phyloP scores from a whole-genome alignment of 2,113 vertebrate species.

The Pelecanus crispus region DNA sequence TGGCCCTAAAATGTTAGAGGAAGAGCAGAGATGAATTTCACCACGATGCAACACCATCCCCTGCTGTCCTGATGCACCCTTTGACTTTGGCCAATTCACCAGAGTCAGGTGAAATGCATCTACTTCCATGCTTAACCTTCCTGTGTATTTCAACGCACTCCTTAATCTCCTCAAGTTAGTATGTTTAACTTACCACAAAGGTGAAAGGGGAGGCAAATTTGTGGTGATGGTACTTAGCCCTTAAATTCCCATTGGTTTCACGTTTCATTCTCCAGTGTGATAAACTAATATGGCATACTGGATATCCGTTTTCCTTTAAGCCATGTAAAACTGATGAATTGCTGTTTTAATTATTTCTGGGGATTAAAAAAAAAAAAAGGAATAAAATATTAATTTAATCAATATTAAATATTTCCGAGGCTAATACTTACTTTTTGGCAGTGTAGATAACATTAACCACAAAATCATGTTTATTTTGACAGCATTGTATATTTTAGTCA shows the following conservation, averaged over 20 bases:
- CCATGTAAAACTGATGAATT: background rate
- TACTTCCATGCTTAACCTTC: background rate
- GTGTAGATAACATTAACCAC: background rate
- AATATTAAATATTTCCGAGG: background rate
- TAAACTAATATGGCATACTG: background rate
- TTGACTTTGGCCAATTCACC: background rate
- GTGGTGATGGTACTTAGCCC: background rate
- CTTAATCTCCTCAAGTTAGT: background rate
- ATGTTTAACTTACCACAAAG: background rate
- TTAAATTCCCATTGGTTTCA: background rate
- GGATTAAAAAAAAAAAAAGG: background rate
- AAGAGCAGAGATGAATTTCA: background rate
- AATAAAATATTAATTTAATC: too few species aligned
- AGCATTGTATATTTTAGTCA: background rate
- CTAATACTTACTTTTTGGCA: background rate
- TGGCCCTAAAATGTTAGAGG: background rate
- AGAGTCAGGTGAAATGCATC: background rate
- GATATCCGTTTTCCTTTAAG: background rate
- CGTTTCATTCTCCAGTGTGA: background rate
- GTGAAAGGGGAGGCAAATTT: background rate
- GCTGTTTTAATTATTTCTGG: background rate
- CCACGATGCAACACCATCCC: fast-evolving
- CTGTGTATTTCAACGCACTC: background rate
- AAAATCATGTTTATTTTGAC: background rate
- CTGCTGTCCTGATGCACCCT: background rate